Percentiles rank a stretch among this genome's conserved stretches.
phyloP scores from a whole-genome alignment of 2,888 invertebrate species.

The Clusia tigrina region DNA sequence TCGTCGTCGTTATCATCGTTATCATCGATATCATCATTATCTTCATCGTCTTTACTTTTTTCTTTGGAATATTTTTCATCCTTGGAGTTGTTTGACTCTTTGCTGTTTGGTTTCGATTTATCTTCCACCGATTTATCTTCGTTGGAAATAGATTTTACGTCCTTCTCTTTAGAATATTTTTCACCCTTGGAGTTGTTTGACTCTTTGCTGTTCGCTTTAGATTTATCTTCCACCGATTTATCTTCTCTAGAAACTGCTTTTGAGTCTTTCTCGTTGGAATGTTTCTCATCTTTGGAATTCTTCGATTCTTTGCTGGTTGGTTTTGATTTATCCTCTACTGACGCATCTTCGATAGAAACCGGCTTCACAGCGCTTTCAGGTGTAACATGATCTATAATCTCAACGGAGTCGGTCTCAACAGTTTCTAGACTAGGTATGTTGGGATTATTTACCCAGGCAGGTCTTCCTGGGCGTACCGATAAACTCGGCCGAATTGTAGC shows the following conservation, averaged over 20 bases:
- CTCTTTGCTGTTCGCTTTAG: conserved; percentile 17
- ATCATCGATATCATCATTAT: conserved; percentile 32
- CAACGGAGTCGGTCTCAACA: conserved; percentile 39
- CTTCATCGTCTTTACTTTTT: conserved; percentile 23
- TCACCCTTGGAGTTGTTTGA: conserved; percentile 12
- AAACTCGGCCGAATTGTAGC: conserved; percentile 14
- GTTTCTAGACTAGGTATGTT: conserved; percentile 23
- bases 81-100: conserved; percentile 34
- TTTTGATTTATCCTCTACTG: conserved; percentile 39
- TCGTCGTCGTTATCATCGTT: conserved; percentile 17
- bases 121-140: conserved; percentile 15
- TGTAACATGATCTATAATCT: conserved; percentile 30
- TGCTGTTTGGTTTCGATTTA: conserved; percentile 23
- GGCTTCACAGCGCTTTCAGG: conserved; percentile 31
- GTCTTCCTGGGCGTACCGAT: conserved; percentile 6
- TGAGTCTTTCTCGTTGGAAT: neutral
- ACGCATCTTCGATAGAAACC: conserved; percentile 44
- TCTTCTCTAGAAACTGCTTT: conserved; percentile 27
- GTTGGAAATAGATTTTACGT: conserved; percentile 24
- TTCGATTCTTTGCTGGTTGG: conserved; percentile 30
- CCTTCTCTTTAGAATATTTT: conserved; percentile 22
- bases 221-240: conserved; percentile 33
- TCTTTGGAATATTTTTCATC: conserved; percentile 25
- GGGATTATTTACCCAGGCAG: conserved; percentile 17
- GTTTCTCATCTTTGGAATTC: conserved; percentile 16